A percentile compares a stretch with the other conserved stretches of the same genome.
These are phyloP conservation scores for Pinna nobilis DNA, from an alignment of 1,140 invertebrate species.

Conservation along the genomic window DNA sequence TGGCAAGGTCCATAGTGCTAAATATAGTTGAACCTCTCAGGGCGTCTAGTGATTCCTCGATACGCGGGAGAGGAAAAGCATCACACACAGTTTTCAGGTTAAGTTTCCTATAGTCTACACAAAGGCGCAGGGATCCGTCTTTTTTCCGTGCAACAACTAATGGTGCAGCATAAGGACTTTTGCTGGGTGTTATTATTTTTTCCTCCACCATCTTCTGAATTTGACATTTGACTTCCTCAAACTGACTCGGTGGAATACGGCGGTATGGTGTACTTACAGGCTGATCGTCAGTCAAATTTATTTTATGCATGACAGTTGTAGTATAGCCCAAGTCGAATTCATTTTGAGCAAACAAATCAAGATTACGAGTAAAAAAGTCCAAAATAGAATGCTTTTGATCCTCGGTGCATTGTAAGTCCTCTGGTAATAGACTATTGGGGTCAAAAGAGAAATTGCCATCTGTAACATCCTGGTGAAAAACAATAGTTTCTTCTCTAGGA, in stretches of 20 bases:
- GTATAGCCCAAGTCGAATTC: conserved; percentile 18
- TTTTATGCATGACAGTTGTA: conserved; percentile 12
- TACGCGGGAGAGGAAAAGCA: conserved; percentile 76
- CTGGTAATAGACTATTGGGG: background rate
- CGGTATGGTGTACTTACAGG: conserved; percentile 11
- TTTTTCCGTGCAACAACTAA: conserved; percentile 37
- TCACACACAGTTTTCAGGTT: conserved; percentile 74
- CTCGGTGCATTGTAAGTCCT: background rate
- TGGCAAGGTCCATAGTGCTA: conserved; percentile 59
- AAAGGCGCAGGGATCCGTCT: conserved; percentile 33
- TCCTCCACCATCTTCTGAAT: conserved; percentile 19
- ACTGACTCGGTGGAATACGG: conserved; percentile 23
- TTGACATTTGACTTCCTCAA: conserved; percentile 29
- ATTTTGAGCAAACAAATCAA: conserved; percentile 9
- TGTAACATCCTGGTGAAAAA: conserved; percentile 4
- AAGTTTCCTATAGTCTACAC: conserved; percentile 74
- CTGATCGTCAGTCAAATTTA: conserved; percentile 9
- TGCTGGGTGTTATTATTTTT: conserved; percentile 31
- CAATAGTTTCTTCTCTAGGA: conserved; percentile 20
- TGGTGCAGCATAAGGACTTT: conserved; percentile 38
- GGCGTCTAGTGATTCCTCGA: conserved; percentile 72
- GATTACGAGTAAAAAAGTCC: background rate
- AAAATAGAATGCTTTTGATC: background rate
- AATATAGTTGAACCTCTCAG: conserved; percentile 60
- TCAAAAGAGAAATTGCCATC: background rate